Conservation (phyloP, 2,797 vertebrate species). For the Bufotes viridis region DNA sequence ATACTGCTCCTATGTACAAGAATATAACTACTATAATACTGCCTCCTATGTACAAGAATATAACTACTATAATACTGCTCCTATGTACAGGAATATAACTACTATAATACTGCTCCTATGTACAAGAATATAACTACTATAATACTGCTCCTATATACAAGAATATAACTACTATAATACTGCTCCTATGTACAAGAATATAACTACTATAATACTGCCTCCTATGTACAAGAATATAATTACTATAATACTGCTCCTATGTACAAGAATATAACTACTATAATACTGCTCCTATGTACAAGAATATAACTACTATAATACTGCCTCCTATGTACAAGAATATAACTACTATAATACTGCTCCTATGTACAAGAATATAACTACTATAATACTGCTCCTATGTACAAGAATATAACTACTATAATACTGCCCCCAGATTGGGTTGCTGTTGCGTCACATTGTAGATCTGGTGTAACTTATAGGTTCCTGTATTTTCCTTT, state of each 20-base stretch:
- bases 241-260: too few relatives aligned
- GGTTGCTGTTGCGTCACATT: not conserved
- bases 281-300: too few relatives aligned
- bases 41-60: slow-evolving; percentile 17
- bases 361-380: slow-evolving; percentile 4
- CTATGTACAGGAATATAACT: slow-evolving; percentile 23
- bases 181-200: too few relatives aligned
- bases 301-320: too few relatives aligned
- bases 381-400: slow-evolving; percentile 20
- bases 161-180: too few relatives aligned
- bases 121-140: not conserved
- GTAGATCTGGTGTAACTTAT: not conserved
- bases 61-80: slow-evolving; percentile 22
- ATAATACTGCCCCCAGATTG: not conserved
- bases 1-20: slow-evolving; percentile 6
- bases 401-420: slow-evolving; percentile 25
- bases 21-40: slow-evolving; percentile 23
- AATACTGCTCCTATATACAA: too few relatives aligned
- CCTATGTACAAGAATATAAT: too few relatives aligned
- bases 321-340: not conserved
- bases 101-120: slow-evolving; percentile 16
- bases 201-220: too few relatives aligned
- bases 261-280: too few relatives aligned
- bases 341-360: slow-evolving; percentile 23
- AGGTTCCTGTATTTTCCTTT: not conserved